A percentile compares a stretch with the other conserved stretches of the same genome.
These are phyloP conservation scores for Sclerodermus sp. DNA, from an alignment of 2,888 invertebrate genomes.

Conservation along the genomic window DNA sequence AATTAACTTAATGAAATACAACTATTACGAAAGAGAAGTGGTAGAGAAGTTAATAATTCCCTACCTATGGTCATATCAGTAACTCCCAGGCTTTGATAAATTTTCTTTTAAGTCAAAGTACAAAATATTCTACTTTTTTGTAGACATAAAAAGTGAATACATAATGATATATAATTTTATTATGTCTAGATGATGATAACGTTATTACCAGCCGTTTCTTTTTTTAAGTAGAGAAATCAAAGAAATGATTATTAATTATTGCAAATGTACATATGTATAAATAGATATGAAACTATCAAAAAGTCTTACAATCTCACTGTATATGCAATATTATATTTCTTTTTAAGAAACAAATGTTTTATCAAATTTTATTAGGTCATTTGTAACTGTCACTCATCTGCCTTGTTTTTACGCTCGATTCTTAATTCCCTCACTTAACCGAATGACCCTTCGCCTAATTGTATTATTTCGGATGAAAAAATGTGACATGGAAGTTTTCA, in stretches of 20 bases:
- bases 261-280: no score
- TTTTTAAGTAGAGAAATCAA: neutral
- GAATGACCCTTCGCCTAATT: slow-evolving; percentile 6
- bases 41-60: no score
- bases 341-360: neutral
- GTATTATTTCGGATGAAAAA: slow-evolving; percentile 5
- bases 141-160: no score
- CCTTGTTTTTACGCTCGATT: slow-evolving; percentile 10
- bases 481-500: neutral
- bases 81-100: no score
- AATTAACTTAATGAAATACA: no score
- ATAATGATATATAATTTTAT: neutral
- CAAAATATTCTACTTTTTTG: no score
- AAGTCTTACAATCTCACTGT: no score
- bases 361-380: neutral
- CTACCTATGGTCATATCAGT: no score
- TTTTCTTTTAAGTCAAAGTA: no score
- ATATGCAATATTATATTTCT: neutral
- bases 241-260: neutral
- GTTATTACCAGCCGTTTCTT: neutral
- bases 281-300: no score
- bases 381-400: slow-evolving; percentile 12
- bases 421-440: slow-evolving; percentile 12
- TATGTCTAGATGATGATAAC: neutral
- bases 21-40: no score